phyloP scores from a whole-genome alignment of 2,888 invertebrate genomes.

The Stenodera caucasica region DNA sequence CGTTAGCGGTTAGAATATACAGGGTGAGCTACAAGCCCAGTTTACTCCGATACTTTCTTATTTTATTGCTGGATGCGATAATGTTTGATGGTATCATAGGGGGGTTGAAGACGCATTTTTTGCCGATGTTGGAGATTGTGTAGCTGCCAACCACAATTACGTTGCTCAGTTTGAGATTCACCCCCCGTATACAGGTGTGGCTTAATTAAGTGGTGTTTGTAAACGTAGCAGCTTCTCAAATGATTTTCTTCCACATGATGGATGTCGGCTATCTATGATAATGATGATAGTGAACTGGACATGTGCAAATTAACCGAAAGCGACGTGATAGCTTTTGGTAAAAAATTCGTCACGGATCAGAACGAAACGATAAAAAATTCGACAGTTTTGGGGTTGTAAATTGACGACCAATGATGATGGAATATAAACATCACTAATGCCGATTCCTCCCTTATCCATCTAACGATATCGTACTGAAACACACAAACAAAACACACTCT shows the following conservation, averaged over 20 bases:
- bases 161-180: too few relatives aligned
- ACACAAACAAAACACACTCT: slow-evolving; percentile 52
- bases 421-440: slow-evolving; percentile 41
- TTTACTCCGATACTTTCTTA: too few relatives aligned
- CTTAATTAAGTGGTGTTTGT: background rate
- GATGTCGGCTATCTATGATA: background rate
- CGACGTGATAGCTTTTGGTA: too few relatives aligned
- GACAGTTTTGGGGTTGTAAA: slow-evolving; percentile 29
- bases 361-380: slow-evolving; percentile 18
- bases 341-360: too few relatives aligned
- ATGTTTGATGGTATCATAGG: too few relatives aligned
- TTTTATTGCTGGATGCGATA: too few relatives aligned
- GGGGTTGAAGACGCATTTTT: too few relatives aligned
- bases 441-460: slow-evolving; percentile 26
- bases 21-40: too few relatives aligned
- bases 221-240: background rate
- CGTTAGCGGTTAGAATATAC: background rate
- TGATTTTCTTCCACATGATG: background rate
- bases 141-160: too few relatives aligned
- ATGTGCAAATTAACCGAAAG: too few relatives aligned
- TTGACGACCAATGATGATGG: slow-evolving; percentile 30
- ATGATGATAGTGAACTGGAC: background rate
- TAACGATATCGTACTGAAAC: slow-evolving; percentile 47
- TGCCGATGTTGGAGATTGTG: too few relatives aligned
- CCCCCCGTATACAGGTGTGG: background rate